phyloP scores from a whole-genome alignment of 2,888 invertebrate species.

The Beris morrisii region DNA sequence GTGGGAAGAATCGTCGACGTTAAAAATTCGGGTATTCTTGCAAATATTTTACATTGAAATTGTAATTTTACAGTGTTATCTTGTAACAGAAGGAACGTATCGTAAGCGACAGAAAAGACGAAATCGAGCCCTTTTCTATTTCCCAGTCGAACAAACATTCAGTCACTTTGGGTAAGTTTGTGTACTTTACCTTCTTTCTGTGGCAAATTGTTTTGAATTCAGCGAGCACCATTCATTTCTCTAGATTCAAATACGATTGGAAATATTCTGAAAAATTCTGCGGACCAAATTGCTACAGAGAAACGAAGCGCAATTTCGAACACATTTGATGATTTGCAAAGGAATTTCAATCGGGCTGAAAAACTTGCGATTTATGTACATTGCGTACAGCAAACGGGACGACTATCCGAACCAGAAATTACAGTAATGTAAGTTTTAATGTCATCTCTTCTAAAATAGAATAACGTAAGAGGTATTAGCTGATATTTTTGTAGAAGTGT shows the following conservation, averaged over 20 bases:
- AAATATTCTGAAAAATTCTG: too few species aligned
- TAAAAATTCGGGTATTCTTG: too few species aligned
- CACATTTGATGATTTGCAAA: slow-evolving; percentile 47
- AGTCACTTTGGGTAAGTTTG: slow-evolving; percentile 41
- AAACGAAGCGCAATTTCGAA: slow-evolving; percentile 41
- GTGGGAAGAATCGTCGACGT: too few species aligned
- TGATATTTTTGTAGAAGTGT: background rate
- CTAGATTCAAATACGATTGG: too few species aligned
- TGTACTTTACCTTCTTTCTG: too few species aligned
- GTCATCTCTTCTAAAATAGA: background rate
- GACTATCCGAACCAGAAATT: slow-evolving; percentile 42
- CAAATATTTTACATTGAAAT: too few species aligned
- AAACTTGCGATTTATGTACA: slow-evolving; percentile 48
- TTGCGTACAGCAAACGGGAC: slow-evolving; percentile 44
- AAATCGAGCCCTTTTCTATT: slow-evolving; percentile 40
- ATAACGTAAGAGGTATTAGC: background rate
- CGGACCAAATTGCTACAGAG: background rate
- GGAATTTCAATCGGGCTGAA: slow-evolving; percentile 42
- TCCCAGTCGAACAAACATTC: slow-evolving; percentile 42
- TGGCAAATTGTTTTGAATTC: too few species aligned
- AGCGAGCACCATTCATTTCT: too few species aligned
- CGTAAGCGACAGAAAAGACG: background rate
- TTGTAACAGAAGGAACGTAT: background rate
- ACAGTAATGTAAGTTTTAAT: slow-evolving; percentile 42
- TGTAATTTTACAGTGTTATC: too few species aligned